Evolutionary conservation across 2,888 invertebrate genomes (phyloP).

Genomic region (Caenorhabditis sinica): DNA sequence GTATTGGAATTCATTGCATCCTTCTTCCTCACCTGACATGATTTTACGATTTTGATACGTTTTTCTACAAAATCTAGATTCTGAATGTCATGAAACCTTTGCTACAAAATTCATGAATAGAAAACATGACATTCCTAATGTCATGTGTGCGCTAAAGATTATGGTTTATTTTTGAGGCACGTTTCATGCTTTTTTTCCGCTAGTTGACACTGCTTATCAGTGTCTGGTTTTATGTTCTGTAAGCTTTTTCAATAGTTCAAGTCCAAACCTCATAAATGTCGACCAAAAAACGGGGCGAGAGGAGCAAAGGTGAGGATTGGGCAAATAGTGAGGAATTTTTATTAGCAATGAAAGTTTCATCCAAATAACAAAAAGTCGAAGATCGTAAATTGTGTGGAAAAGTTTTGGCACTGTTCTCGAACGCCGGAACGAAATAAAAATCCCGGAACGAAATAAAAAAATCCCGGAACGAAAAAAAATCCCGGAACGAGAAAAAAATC

Average conservation of each 20-base stretch:
- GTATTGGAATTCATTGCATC: not conserved
- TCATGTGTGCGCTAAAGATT: conserved; percentile 35
- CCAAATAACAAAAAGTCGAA: too few relatives aligned
- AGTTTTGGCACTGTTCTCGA: too few relatives aligned
- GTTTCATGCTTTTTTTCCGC: conserved; percentile 13
- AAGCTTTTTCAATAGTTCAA: conserved; percentile 22
- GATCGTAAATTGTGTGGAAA: too few relatives aligned
- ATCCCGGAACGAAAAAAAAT: too few relatives aligned
- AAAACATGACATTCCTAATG: conserved; percentile 47
- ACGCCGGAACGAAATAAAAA: too few relatives aligned
- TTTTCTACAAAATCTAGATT: not conserved
- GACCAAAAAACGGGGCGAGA: not conserved
- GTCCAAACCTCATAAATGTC: conserved; percentile 15
- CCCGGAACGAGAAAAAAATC: too few relatives aligned
- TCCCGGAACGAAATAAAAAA: too few relatives aligned
- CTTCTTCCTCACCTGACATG: not conserved
- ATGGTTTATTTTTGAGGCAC: conserved; percentile 30
- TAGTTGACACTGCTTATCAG: conserved; percentile 23
- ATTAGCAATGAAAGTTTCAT: not conserved
- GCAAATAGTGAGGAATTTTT: not conserved
- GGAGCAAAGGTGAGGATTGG: not conserved
- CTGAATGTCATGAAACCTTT: too few relatives aligned
- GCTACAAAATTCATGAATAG: conserved; percentile 10
- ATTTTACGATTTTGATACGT: not conserved
- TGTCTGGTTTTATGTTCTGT: conserved; percentile 24